Conservation (phyloP, 2,797 vertebrate species). For the Cossypha niveicapilla region DNA sequence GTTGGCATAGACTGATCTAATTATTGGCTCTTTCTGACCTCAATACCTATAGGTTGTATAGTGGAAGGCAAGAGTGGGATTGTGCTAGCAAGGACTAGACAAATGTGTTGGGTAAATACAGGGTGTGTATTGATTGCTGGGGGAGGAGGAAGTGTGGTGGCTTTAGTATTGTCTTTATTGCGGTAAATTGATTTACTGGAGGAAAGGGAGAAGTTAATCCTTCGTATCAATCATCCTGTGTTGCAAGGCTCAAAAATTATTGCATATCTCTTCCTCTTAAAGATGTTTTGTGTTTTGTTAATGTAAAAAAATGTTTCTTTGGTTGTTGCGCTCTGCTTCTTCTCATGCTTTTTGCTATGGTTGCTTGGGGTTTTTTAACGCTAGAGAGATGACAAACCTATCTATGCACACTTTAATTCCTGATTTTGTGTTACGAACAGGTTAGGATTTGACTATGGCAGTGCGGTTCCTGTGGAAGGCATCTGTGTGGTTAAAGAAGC, state of each 20-base stretch:
- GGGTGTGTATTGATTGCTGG: not conserved
- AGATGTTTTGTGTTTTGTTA: not conserved
- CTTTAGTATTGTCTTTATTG: not conserved
- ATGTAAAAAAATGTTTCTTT: not conserved
- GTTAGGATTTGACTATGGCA: constrained; percentile 67
- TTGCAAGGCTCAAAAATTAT: not conserved
- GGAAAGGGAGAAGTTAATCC: not conserved
- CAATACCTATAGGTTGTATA: not conserved
- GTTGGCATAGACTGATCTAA: not conserved
- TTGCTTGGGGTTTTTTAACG: not conserved
- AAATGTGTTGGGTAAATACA: not conserved
- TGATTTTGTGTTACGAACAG: constrained; percentile 58
- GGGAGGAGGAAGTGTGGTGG: not conserved
- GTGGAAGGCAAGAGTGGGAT: not conserved
- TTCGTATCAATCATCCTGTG: not conserved
- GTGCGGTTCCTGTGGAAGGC: constrained; percentile 63
- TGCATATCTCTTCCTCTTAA: not conserved
- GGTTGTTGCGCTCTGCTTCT: not conserved
- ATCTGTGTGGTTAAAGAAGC: constrained; percentile 79
- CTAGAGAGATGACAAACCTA: not conserved
- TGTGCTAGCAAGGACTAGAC: not conserved
- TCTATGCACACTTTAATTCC: constrained; percentile 17
- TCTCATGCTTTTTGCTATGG: not conserved
- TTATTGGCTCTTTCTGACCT: not conserved
- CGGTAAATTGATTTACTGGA: not conserved